These are phyloP conservation scores for Drosophila borealis DNA, from an alignment of 2,888 invertebrate genomes.

Conservation along the genomic window DNA sequence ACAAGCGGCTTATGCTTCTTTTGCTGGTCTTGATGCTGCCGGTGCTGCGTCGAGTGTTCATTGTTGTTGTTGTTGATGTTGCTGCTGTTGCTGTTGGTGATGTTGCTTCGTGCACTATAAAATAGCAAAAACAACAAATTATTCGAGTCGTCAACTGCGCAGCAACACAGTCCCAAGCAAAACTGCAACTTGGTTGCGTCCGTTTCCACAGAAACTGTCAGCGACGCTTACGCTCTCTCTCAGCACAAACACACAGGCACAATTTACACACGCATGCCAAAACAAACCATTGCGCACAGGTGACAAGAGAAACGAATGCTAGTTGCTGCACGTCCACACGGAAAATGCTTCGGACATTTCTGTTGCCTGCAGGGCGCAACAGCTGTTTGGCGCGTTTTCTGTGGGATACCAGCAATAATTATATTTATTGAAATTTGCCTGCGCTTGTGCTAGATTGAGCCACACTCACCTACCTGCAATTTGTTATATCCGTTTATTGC, in stretches of 20 bases:
- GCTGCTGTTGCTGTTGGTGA: constrained; percentile 15
- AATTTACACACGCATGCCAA: constrained; percentile 13
- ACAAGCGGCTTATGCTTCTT: constrained; percentile 17
- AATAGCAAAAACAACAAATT: constrained; percentile 30
- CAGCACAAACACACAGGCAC: not conserved
- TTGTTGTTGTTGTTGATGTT: constrained; percentile 14
- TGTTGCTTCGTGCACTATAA: constrained; percentile 11
- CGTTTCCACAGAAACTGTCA: constrained; percentile 53
- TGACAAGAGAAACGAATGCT: constrained; percentile 43
- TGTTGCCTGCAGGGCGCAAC: constrained; percentile 60
- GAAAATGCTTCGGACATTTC: constrained; percentile 33
- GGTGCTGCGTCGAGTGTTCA: constrained; percentile 58
- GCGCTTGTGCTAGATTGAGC: not conserved
- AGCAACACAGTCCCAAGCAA: constrained; percentile 36
- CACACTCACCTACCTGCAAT: constrained; percentile 39
- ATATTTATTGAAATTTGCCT: constrained; percentile 22
- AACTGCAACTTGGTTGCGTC: constrained; percentile 44
- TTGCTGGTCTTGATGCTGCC: constrained; percentile 38
- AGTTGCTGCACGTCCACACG: constrained; percentile 13
- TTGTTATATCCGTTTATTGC: constrained; percentile 29
- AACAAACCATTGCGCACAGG: constrained; percentile 45
- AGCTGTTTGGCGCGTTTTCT: constrained; percentile 67
- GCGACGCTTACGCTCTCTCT: constrained; percentile 34
- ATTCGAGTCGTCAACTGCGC: constrained; percentile 51
- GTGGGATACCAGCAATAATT: constrained; percentile 57